phyloP scores from a whole-genome alignment of 2,797 vertebrate genomes.

The Halcyon smyrnensis region DNA sequence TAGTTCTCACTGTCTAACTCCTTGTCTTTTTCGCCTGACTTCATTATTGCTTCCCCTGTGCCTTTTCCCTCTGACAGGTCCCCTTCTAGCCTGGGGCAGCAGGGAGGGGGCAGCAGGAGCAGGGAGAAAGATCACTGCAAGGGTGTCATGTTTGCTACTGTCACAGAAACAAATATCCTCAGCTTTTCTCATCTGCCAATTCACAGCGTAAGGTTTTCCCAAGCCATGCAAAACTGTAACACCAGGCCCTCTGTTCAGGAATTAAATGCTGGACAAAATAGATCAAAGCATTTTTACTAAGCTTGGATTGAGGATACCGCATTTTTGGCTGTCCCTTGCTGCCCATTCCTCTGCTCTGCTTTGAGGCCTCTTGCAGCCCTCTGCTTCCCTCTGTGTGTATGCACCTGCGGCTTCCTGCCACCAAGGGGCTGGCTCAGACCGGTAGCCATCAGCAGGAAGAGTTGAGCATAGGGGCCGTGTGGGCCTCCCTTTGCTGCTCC shows the following conservation, averaged over 20 bases:
- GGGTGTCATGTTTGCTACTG: neutral
- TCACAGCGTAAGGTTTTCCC: neutral
- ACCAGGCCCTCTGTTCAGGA: neutral
- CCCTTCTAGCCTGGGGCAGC: no score
- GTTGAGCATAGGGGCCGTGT: rapidly evolving
- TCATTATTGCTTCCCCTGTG: neutral
- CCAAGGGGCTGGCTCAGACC: neutral
- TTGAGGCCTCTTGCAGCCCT: neutral
- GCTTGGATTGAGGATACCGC: neutral
- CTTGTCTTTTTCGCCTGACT: neutral
- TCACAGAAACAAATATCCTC: neutral
- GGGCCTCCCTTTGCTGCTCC: neutral
- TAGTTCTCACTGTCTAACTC: neutral
- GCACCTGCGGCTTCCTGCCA: neutral
- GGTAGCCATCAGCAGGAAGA: neutral
- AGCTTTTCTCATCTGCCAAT: neutral
- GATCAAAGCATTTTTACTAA: neutral
- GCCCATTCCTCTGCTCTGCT: neutral
- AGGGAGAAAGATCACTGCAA: neutral
- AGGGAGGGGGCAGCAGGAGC: neutral
- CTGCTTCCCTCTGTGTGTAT: neutral
- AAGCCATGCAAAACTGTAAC: neutral
- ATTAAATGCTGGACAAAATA: neutral
- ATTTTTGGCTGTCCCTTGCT: neutral
- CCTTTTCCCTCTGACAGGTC: neutral